These are phyloP conservation scores for Aurelia coerulea DNA, from an alignment of 30 jellyfish, hydroid and myxozoan species.

Conservation along the genomic window DNA sequence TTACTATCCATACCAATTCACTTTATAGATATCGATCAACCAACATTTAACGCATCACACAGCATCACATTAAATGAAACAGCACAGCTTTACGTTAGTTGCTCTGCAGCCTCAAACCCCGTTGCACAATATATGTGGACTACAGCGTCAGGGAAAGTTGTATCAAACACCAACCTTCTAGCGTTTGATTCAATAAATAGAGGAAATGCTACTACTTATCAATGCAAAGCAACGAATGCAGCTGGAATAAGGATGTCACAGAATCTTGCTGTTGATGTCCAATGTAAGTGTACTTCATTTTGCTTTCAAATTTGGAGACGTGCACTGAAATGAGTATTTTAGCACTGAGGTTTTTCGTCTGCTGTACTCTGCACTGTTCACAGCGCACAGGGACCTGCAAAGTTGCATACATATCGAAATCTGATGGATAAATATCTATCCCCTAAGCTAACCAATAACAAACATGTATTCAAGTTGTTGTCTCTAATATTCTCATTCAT, in stretches of 20 bases:
- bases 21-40: too few relatives aligned
- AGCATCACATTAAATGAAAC: conserved; percentile 22
- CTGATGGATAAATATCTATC: too few relatives aligned
- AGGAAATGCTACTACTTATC: conserved; percentile 12
- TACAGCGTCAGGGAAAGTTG: background rate
- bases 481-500: too few relatives aligned
- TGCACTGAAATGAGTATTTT: too few relatives aligned
- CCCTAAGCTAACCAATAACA: too few relatives aligned
- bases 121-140: conserved; percentile 16
- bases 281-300: conserved; percentile 11
- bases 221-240: conserved; percentile 32
- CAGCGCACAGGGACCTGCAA: too few relatives aligned
- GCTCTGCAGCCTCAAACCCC: conserved; percentile 28
- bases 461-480: too few relatives aligned
- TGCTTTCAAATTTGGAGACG: too few relatives aligned
- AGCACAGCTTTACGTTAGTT: background rate
- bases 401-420: too few relatives aligned
- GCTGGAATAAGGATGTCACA: conserved; percentile 15
- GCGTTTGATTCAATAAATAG: conserved; percentile 9
- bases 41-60: background rate
- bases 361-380: too few relatives aligned
- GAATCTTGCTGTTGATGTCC: background rate
- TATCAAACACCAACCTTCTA: background rate
- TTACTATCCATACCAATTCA: too few relatives aligned
- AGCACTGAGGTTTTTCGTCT: too few relatives aligned